These are phyloP conservation scores for Chloroceryle amazona DNA, from an alignment of 2,797 vertebrate genomes.

Conservation along the genomic window DNA sequence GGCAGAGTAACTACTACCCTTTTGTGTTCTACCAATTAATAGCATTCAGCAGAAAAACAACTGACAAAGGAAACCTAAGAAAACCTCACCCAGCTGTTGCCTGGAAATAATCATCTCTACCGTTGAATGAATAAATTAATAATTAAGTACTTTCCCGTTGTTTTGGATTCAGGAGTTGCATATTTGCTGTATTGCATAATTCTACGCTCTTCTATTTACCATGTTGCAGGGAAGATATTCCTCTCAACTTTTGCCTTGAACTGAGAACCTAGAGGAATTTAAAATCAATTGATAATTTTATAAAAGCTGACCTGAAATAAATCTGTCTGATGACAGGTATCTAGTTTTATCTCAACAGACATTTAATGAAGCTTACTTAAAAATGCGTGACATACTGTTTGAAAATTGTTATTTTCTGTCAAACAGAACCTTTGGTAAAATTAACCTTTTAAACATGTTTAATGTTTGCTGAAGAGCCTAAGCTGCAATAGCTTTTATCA, in stretches of 20 bases:
- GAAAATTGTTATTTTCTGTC: background rate
- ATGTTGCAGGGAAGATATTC: background rate
- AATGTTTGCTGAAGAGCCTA: background rate
- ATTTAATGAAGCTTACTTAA: accelerated
- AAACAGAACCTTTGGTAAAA: background rate
- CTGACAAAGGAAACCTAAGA: background rate
- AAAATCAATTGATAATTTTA: background rate
- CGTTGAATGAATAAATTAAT: accelerated
- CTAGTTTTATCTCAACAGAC: background rate
- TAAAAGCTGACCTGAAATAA: background rate
- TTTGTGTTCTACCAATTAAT: background rate
- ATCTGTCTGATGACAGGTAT: background rate
- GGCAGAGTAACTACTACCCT: background rate
- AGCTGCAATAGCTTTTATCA: background rate
- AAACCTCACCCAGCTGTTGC: background rate
- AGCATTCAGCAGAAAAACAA: background rate
- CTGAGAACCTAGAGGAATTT: background rate
- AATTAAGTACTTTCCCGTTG: background rate
- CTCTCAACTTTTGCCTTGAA: background rate
- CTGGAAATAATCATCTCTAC: background rate
- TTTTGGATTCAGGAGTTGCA: background rate
- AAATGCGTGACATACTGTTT: background rate
- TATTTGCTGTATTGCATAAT: background rate
- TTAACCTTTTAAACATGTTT: background rate
- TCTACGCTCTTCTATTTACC: background rate